Evolutionary conservation across 2,888 invertebrate species (phyloP).

Genomic region (Conomelus anceps): DNA sequence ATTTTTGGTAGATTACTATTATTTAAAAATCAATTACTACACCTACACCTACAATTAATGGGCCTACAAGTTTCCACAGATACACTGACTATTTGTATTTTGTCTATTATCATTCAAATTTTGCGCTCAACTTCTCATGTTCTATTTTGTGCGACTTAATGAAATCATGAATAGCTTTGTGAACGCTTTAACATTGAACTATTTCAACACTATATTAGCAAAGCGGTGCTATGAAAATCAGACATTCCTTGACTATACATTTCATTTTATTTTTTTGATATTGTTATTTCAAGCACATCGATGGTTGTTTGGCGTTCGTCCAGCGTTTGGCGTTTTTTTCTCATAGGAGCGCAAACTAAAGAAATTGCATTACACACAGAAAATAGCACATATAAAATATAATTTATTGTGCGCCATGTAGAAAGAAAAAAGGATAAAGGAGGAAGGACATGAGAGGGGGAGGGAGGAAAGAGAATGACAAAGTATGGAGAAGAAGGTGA

Average conservation of each 20-base stretch:
- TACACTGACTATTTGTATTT: too few species aligned
- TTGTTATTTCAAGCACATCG: not conserved
- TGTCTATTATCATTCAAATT: not conserved
- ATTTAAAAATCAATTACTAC: too few species aligned
- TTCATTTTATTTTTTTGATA: not conserved
- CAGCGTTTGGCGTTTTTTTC: not conserved
- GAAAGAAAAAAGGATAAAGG: not conserved
- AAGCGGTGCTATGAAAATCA: not conserved
- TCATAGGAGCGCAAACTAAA: not conserved
- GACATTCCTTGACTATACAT: not conserved
- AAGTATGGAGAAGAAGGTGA: not conserved
- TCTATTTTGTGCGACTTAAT: not conserved
- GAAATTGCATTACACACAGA: not conserved
- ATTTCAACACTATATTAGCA: not conserved
- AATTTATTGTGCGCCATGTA: not conserved
- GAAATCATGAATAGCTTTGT: not conserved
- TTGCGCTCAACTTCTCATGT: not conserved
- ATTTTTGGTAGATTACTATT: too few species aligned
- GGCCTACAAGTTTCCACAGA: too few species aligned
- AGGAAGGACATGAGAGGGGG: too few species aligned
- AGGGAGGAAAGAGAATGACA: not conserved
- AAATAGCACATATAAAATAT: not conserved
- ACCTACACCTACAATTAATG: too few species aligned
- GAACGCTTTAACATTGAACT: not conserved
- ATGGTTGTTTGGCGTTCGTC: not conserved